Evolutionary conservation across 2,113 vertebrate species (phyloP).

Genomic region (Riparia riparia): DNA sequence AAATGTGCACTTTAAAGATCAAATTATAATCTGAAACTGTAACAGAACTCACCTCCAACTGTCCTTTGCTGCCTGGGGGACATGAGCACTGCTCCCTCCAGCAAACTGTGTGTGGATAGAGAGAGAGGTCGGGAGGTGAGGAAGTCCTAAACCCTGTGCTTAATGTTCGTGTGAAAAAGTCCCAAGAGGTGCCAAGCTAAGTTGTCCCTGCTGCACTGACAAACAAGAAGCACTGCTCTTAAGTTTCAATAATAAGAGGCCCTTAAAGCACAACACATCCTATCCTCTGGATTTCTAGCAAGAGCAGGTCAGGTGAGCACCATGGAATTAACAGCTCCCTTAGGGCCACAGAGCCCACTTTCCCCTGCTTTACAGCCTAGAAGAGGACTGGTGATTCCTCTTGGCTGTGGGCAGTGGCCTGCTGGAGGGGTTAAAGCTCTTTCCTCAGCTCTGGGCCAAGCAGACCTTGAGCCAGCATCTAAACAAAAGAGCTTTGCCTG

Average conservation of each 20-base stretch:
- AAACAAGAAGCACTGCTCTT: not conserved
- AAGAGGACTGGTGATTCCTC: not conserved
- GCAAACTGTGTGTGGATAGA: fast-evolving
- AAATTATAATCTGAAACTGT: not conserved
- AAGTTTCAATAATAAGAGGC: not conserved
- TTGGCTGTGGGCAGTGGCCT: not conserved
- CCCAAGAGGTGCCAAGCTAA: not conserved
- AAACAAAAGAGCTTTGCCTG: not conserved
- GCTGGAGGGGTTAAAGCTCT: not conserved
- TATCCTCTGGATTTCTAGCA: not conserved
- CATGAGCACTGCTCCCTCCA: not conserved
- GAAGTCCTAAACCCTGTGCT: not conserved
- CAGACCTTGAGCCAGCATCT: not conserved
- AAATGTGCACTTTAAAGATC: not conserved
- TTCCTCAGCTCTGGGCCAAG: not conserved
- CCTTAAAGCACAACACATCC: not conserved
- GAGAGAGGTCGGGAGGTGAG: not conserved
- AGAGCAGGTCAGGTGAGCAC: not conserved
- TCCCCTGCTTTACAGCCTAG: not conserved
- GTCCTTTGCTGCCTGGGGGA: not conserved
- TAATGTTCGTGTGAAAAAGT: not conserved
- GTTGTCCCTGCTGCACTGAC: not conserved
- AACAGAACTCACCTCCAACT: not conserved
- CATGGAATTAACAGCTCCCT: not conserved
- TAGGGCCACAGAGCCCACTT: not conserved